Percentiles rank a stretch among this genome's conserved stretches.
Evolutionary conservation across 2,113 vertebrate species (phyloP).

Genomic region (Actinemys pallida): DNA sequence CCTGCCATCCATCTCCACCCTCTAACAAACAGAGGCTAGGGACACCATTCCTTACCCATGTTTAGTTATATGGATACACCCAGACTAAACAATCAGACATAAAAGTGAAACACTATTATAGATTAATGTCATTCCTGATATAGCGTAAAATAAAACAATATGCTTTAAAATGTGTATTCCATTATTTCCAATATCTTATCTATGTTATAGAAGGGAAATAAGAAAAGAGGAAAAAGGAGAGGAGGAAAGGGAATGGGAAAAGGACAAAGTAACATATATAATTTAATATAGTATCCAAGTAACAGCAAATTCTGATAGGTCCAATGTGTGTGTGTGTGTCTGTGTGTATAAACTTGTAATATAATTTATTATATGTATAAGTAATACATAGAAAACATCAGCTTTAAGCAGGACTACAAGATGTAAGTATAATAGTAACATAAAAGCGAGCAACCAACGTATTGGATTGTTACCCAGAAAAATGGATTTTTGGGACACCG

Average conservation of each 20-base stretch:
- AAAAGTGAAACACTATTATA: background rate
- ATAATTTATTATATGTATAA: too few species aligned
- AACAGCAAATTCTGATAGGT: background rate
- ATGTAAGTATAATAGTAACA: background rate
- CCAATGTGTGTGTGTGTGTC: background rate
- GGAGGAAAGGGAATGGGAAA: background rate
- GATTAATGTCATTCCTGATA: background rate
- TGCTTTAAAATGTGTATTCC: background rate
- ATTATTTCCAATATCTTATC: background rate
- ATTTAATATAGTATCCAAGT: background rate
- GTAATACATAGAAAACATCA: background rate
- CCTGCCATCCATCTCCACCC: too few species aligned
- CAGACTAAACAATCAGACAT: background rate
- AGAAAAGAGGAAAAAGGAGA: background rate
- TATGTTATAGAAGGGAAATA: background rate
- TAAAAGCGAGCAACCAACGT: background rate
- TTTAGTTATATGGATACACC: background rate
- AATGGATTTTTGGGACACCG: too few species aligned
- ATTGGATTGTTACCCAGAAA: too few species aligned
- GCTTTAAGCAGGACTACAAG: background rate
- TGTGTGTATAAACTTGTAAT: too few species aligned
- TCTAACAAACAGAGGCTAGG: too few species aligned
- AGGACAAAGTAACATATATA: fast-evolving
- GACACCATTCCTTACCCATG: too few species aligned
- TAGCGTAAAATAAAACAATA: background rate